Evolutionary conservation across 2,797 vertebrate genomes (phyloP), one percentile per base, ranked within the genome.

Genomic region (Varecia variegata): DNA sequence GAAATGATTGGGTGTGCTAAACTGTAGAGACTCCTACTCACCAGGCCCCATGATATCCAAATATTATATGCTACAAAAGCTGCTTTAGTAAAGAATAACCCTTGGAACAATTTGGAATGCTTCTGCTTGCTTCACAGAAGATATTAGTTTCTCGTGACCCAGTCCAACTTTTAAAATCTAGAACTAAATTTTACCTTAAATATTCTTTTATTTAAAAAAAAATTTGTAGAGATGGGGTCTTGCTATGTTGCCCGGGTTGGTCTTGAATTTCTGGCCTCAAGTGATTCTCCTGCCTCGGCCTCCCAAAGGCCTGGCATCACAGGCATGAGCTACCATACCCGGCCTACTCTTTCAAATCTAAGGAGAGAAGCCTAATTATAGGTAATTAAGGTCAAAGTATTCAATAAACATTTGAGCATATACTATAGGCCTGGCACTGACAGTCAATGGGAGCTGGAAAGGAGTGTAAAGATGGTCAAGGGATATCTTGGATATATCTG

Each of bases 341-440:
- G 9, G 62, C 5, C 7, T 10, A 80, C 87, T 54, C 40, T 92
- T 97, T 94, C 81, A 87, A 83, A 83, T 93, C 25, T 50, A 84
- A 73, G 43, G 17, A 87, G 67, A 60, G 23, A 93, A 83, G 32
- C 12, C 23, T 70, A 93, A 58, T 84, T 87, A 84, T 43, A 92
- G 15, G n/a, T 58, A 68, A 87, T 85, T 43, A 85, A 85, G 40
- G 85, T 94, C 30, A 56, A 93, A 77, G 25, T 45, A 56, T 76
- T 73, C 5, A 38, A 32, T 30, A 85, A 93, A 35, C 50, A 92
- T 45, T 80, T 85, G 43, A 60, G 35, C 27, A 32, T 80, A 35
- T 52, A n/a, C 15, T 25, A 6, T 58, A 89, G 14, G 17, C n/a
- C 50, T 47, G 32, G 12, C 23, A 0, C 20, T 62, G 83, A 60